Evolutionary conservation across 2,113 vertebrate genomes (phyloP), one percentile per base, ranked within the genome.

Genomic region (Cololabis saira): DNA sequence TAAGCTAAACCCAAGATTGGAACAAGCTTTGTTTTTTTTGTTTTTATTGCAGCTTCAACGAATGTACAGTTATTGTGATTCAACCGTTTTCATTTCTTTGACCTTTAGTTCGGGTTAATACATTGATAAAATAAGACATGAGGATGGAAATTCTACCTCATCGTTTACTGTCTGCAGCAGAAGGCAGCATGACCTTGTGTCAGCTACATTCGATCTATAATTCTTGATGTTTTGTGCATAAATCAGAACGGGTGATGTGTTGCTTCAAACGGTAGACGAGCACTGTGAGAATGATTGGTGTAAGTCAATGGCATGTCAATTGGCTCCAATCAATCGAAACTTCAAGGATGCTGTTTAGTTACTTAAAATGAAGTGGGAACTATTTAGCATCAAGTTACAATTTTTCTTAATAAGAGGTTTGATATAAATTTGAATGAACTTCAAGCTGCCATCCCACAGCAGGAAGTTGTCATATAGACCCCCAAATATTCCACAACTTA

Each of bases 201-300:
- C 69, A 37, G 41, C 42, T 64, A 50, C 21, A 8, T 15, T 65
- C 41, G 49, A 43, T 8, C 11, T 0, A 8, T 67, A 41, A 40
- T 71, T 14, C 19, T 44, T 56, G 45, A 62, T 59, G 63, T 61
- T 41, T 30, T 15, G 44, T 51, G 57, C 49, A 65, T 19, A 66
- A 30, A 30, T 61, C 40, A 2, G 33, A 53, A 16, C 27, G 17
- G 13, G 42, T 76, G 63, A 82, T 74, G 40, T 24, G 60, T 57
- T 74, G 51, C 64, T 71, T 57, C 73, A 73, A 71, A 74, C 77
- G 68, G 79, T 63, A 17, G 75, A 65, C 64, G 64, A 61, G 42
- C 41, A 48, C 56, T 65, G 49, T 49, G 56, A 62, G 18, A 63
- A 43, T 43, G 74, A 76, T 14, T 53, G 50, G 53, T 11, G 24